Conservation (phyloP, 2,113 vertebrate genomes). For the Siphamia tubifer region DNA sequence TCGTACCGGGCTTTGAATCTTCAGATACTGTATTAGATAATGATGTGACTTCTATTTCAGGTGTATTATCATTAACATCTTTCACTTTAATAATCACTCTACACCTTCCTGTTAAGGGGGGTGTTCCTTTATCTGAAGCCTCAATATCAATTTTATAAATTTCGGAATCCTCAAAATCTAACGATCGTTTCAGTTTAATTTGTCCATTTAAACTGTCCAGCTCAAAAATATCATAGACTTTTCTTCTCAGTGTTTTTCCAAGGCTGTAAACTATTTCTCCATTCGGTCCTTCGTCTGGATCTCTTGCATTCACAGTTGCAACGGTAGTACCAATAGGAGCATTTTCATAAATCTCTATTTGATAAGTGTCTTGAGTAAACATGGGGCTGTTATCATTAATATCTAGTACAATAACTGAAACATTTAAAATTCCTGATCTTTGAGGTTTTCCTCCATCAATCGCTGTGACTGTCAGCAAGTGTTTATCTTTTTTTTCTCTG, state of each 20-base stretch:
- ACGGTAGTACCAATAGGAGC: conserved; percentile 12
- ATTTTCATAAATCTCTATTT: conserved; percentile 33
- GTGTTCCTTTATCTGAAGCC: conserved; percentile 36
- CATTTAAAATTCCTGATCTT: conserved; percentile 28
- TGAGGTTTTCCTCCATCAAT: conserved; percentile 62
- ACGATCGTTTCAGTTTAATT: conserved; percentile 19
- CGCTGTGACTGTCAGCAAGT: conserved; percentile 45
- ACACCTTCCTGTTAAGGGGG: too few species aligned
- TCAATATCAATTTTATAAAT: conserved; percentile 45
- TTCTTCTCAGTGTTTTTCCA: neutral
- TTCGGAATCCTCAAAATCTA: conserved; percentile 26
- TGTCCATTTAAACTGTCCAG: conserved; percentile 14
- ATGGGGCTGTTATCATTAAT: conserved; percentile 65
- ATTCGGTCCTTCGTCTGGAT: conserved; percentile 43
- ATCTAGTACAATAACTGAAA: conserved; percentile 52
- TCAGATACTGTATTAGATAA: too few species aligned
- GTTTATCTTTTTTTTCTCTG: conserved; percentile 30
- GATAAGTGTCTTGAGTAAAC: conserved; percentile 45
- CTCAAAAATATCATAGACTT: conserved; percentile 8
- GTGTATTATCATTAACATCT: conserved; percentile 66
- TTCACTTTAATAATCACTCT: conserved; percentile 40
- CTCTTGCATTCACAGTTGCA: conserved; percentile 27
- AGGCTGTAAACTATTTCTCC: conserved; percentile 34
- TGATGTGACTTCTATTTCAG: too few species aligned
- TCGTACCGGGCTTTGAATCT: conserved; percentile 62